Evolutionary conservation across 2,888 invertebrate genomes (phyloP), one percentile per base, ranked within the genome.

Genomic region (Hetaerina titia): DNA sequence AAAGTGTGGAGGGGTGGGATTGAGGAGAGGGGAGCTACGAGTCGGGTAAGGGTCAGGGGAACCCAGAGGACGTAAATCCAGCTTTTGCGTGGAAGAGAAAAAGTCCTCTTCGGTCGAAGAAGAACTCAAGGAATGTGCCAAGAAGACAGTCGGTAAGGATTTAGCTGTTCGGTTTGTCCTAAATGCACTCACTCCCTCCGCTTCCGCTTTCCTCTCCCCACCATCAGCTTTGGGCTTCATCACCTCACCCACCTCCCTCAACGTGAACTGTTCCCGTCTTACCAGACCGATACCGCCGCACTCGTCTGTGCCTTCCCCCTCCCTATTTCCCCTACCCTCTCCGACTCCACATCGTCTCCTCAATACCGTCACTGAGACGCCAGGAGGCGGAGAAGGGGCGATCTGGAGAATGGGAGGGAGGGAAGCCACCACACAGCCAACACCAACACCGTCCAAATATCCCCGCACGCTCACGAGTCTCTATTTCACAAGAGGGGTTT

Each of bases 101-200:
- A 60, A 90, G 58, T 17, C 58, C 58, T 89, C 11, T n/a, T 89
- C 9, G 89, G 17, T 89, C 45, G 89, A 89, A 89, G 56, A 89
- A 89, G 89, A 89, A 89, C 19, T 22, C 57, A 57, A 57, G 89
- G 89, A 57, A 58, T 57, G 90, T 90, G 90, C 90, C 90, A 90
- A 90, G 58, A 57, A 90, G 90, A 90, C 90, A 90, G 90, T 90
- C 90, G n/a, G 60, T 4, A 45, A 2, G 45, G 45, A 4, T 45
- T 45, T 1, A 25, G 89, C 57, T 60, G n/a, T 58, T n/a, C 25
- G 89, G n/a, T 13, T 58, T 90, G 90, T n/a, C 90, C 90, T 60
- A 81, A 81, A 81, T n/a, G 31, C 81, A 81, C 31, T 81, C 81
- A 11, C 60, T 60, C 60, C 11, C 22, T 81, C 15, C 45, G 19